Evolutionary conservation across 2,888 invertebrate genomes (phyloP).

Genomic region (Drosophila koepferae): DNA sequence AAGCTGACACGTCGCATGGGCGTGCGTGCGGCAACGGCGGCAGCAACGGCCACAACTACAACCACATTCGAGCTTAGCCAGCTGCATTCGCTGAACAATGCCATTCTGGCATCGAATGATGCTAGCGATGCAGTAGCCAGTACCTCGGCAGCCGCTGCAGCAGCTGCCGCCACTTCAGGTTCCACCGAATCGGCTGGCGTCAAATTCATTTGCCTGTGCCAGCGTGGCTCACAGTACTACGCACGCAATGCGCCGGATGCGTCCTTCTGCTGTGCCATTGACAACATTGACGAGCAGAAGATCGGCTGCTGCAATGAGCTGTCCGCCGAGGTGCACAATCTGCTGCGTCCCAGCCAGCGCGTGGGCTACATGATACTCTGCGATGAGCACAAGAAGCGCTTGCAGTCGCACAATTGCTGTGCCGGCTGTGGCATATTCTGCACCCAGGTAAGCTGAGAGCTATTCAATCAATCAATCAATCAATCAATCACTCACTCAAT

Average conservation of each 20-base stretch:
- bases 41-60: background rate
- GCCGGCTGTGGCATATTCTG: constrained; percentile 96
- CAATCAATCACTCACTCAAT: constrained; percentile 25
- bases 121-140: constrained; percentile 41
- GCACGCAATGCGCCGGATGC: constrained; percentile 86
- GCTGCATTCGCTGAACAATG: constrained; percentile 53
- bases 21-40: constrained; percentile 6
- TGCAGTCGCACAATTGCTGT: constrained; percentile 94
- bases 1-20: constrained; percentile 42
- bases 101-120: constrained; percentile 49
- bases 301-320: constrained; percentile 93
- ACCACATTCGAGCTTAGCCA: constrained; percentile 51
- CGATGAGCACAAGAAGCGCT: constrained; percentile 90
- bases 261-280: constrained; percentile 89
- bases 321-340: constrained; percentile 86
- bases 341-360: constrained; percentile 89
- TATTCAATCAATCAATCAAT: background rate
- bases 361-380: constrained; percentile 93
- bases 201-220: constrained; percentile 86
- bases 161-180: constrained; percentile 19
- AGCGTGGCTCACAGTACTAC: constrained; percentile 86
- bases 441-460: constrained; percentile 88
- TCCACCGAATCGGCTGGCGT: background rate
- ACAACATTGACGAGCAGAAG: constrained; percentile 90
- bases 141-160: constrained; percentile 32